Evolutionary conservation across 2,888 invertebrate genomes (phyloP).

Genomic region (Phorcus lineatus): DNA sequence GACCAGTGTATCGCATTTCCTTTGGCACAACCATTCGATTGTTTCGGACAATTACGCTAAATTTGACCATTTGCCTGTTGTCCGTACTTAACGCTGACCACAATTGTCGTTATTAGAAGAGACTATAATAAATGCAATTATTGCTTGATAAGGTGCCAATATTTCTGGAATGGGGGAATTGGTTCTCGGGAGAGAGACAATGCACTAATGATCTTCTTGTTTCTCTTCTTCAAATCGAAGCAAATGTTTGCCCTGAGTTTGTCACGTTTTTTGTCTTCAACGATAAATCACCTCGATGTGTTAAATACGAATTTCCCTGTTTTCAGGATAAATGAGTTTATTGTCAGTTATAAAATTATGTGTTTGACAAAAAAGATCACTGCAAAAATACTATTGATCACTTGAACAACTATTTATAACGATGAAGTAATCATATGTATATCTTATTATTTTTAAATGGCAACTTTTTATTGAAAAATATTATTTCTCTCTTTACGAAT

Average conservation of each 20-base stretch:
- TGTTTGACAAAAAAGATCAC: not conserved
- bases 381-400: too few species aligned
- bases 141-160: not conserved
- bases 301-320: not conserved
- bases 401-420: too few species aligned
- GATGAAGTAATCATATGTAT: too few species aligned
- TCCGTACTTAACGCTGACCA: not conserved
- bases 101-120: conserved; percentile 7
- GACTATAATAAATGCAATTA: conserved; percentile 12
- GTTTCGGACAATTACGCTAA: too few species aligned
- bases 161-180: too few species aligned
- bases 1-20: too few species aligned
- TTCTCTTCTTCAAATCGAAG: not conserved
- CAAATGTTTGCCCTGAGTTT: not conserved
- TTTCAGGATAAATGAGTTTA: not conserved
- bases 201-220: not conserved
- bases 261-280: not conserved
- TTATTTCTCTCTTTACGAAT: too few species aligned
- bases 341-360: not conserved
- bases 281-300: not conserved
- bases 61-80: not conserved
- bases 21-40: too few species aligned
- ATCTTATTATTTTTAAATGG: too few species aligned
- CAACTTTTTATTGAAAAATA: too few species aligned
- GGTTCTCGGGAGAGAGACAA: not conserved